Conservation (phyloP, 2,888 invertebrate genomes). For the Drosophila buzzatii region DNA sequence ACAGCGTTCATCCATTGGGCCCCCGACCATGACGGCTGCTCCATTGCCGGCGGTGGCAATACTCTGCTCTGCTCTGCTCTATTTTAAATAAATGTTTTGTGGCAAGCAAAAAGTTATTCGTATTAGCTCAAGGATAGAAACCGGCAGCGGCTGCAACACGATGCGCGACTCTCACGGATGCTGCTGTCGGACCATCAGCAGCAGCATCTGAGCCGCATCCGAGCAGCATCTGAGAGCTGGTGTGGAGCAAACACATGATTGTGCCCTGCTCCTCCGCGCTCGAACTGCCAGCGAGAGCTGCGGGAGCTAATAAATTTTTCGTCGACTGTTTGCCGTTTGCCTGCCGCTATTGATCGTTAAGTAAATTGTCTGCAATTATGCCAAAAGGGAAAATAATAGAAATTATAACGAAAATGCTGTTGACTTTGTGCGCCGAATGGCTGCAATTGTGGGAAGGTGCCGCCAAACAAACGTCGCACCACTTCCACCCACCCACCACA, state of each 20-base stretch:
- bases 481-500: constrained; percentile 11
- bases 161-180: constrained; percentile 59
- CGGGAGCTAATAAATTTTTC: constrained; percentile 81
- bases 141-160: constrained; percentile 50
- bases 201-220: too few species aligned
- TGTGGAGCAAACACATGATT: constrained; percentile 71
- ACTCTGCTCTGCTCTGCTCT: constrained; percentile 53
- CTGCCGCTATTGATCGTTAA: constrained; percentile 81
- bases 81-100: constrained; percentile 78
- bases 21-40: constrained; percentile 32
- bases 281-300: constrained; percentile 56
- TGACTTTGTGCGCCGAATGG: constrained; percentile 58
- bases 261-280: constrained; percentile 22
- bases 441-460: constrained; percentile 66
- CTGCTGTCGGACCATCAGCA: constrained; percentile 42
- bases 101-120: constrained; percentile 66
- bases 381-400: constrained; percentile 83
- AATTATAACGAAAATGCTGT: constrained; percentile 81
- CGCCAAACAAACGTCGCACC: constrained; percentile 11
- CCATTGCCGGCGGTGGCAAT: constrained; percentile 47
- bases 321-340: constrained; percentile 57
- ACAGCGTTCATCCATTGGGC: constrained; percentile 70
- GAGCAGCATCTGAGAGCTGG: constrained; percentile 36
- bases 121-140: constrained; percentile 73
- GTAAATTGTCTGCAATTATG: constrained; percentile 83